These are phyloP conservation scores for Gracilinanus agilis DNA, from an alignment of 2,113 vertebrate species.

Conservation along the genomic window DNA sequence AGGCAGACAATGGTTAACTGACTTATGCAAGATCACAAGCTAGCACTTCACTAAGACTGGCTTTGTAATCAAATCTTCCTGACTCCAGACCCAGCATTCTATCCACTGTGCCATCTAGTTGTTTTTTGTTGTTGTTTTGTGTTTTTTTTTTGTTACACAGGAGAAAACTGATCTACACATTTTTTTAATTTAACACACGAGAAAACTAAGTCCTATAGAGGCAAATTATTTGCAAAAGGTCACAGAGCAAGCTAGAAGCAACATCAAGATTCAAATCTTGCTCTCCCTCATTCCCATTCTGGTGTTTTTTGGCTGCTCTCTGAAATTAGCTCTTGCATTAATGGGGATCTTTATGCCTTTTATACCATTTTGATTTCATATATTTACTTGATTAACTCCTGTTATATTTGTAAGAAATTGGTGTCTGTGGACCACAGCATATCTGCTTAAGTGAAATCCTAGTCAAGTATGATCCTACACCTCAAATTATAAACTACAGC, in stretches of 20 bases:
- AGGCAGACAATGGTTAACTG: not conserved
- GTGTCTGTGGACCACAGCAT: not conserved
- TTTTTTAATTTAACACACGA: too few relatives aligned
- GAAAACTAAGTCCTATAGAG: not conserved
- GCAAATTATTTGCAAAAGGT: not conserved
- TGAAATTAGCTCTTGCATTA: not conserved
- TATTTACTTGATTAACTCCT: too few relatives aligned
- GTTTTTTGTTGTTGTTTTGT: too few relatives aligned
- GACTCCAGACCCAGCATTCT: not conserved
- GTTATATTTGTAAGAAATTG: not conserved
- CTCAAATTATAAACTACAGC: not conserved
- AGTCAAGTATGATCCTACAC: not conserved
- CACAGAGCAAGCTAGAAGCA: not conserved
- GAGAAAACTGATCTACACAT: too few relatives aligned
- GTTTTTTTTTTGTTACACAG: too few relatives aligned
- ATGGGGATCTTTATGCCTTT: not conserved
- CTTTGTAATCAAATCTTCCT: not conserved
- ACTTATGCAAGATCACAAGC: not conserved
- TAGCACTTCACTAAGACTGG: not conserved
- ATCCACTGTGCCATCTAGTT: not conserved
- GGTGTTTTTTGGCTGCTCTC: not conserved
- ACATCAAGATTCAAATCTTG: not conserved
- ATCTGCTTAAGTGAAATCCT: not conserved
- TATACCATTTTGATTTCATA: not conserved
- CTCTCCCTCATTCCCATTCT: not conserved